These are phyloP conservation scores for Sebastes cheni DNA, from an alignment of 2,797 vertebrate species.

Conservation along the genomic window DNA sequence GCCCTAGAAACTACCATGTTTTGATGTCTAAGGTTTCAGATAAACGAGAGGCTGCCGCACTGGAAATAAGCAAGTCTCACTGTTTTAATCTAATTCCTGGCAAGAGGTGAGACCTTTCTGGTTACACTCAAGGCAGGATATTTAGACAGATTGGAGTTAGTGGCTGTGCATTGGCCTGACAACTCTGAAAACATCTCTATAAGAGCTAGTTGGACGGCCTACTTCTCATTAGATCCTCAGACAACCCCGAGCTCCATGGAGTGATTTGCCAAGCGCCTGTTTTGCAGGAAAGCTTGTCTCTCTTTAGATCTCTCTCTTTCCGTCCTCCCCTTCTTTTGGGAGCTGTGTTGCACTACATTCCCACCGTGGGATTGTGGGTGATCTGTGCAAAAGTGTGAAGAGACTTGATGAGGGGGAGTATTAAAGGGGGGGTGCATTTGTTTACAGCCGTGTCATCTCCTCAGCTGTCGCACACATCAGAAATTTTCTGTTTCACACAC, in stretches of 20 bases:
- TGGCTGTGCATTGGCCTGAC: constrained; percentile 9
- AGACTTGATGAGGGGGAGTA: neutral
- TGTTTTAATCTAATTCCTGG: constrained; percentile 15
- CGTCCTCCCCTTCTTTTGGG: constrained; percentile 27
- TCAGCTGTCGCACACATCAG: constrained; percentile 53
- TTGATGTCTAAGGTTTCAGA: constrained; percentile 31
- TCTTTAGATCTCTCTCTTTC: constrained; percentile 20
- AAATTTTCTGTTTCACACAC: constrained; percentile 45
- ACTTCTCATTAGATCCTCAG: constrained; percentile 46
- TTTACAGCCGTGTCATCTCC: constrained; percentile 52
- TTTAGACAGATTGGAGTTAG: constrained; percentile 36
- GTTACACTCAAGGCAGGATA: constrained; percentile 35
- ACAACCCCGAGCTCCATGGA: constrained; percentile 33
- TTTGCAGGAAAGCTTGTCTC: constrained; percentile 26
- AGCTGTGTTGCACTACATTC: constrained; percentile 41
- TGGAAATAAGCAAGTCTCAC: constrained; percentile 35
- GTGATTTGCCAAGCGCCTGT: constrained; percentile 39
- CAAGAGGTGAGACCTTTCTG: constrained; percentile 26
- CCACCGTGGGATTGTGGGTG: constrained; percentile 49
- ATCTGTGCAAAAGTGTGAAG: constrained; percentile 29
- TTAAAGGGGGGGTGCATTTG: constrained; percentile 9
- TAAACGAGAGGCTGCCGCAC: constrained; percentile 13
- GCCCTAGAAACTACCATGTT: constrained; percentile 15
- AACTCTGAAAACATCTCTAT: constrained; percentile 37
- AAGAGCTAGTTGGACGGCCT: constrained; percentile 13